Evolutionary conservation across 2,888 invertebrate genomes (phyloP), one percentile per base, ranked within the genome.

Genomic region (Polyploca ridens): DNA sequence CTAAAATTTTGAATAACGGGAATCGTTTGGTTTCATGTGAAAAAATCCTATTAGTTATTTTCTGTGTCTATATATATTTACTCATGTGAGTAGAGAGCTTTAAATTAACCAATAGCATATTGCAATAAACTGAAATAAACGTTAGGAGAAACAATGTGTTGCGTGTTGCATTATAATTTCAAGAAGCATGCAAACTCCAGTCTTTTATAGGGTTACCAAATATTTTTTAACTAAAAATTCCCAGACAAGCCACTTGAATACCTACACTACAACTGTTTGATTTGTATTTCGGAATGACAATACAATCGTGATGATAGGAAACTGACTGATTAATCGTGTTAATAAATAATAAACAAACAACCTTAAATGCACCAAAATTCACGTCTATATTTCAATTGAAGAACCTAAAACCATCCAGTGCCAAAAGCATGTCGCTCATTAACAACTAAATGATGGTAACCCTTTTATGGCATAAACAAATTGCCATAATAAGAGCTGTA

Each of bases 401-500:
- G 27, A 41, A 38, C 8, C 6, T 49, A 16, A 49, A 8, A n/a
- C 7, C 7, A 46, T 6, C n/a, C 6, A 54, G 11, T 54, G 19
- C 54, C 49, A 49, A 14, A 49, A 14, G 6, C 4, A 49, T 7
- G 16, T 16, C n/a, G 4, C 7, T 49, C 16, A 16, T 3, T 49
- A 16, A 49, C 44, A 3, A 3, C 38, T 14, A 14, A 44, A 44
- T n/a, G 10, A 54, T 19, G 54, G 19, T 54, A 54, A 19, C 54
- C 54, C 54, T 54, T 6, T 64, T 68, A 68, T 66, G 66, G 62
- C 16, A 69, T 69, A 71, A 71, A 74, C 69, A 75, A 64, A 68
- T 68, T 71, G 69, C 71, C 68, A 75, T 78, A 73, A 77, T 72
- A 73, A 64, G 67, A 75, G 73, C 73, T 68, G 66, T 44, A 69